Conservation (phyloP, 1,140 invertebrate genomes). For the Nebria ingens region DNA sequence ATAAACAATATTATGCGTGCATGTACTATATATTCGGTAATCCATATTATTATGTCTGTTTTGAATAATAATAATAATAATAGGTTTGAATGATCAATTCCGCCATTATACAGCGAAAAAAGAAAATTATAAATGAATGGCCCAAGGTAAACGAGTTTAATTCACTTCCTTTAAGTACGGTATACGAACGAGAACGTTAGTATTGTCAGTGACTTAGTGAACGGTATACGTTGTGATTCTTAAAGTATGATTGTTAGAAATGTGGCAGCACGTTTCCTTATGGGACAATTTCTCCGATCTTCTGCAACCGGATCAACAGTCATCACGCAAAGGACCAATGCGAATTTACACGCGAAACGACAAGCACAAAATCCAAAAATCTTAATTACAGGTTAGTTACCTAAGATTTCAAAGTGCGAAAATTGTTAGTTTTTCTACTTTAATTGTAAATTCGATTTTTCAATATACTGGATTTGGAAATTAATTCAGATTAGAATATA, state of each 20-base stretch:
- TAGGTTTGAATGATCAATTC: too few species aligned
- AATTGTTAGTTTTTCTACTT: background rate
- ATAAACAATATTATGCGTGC: too few species aligned
- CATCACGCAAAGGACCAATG: background rate
- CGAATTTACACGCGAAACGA: background rate
- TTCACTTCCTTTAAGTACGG: background rate
- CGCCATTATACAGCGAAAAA: too few species aligned
- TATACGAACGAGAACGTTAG: too few species aligned
- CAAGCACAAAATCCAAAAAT: slow-evolving; percentile 29
- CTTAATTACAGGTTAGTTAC: slow-evolving; percentile 33
- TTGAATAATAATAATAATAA: too few species aligned
- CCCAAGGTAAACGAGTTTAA: background rate
- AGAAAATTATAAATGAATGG: too few species aligned
- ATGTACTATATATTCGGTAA: too few species aligned
- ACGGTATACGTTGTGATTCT: too few species aligned
- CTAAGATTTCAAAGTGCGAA: background rate
- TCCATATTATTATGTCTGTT: too few species aligned
- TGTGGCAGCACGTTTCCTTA: background rate
- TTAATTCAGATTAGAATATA: too few species aligned
- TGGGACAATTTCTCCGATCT: background rate
- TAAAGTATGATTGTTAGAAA: background rate
- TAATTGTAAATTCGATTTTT: too few species aligned
- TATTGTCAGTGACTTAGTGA: background rate
- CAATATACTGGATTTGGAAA: too few species aligned
- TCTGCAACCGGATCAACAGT: background rate